These are phyloP conservation scores for Pseudoatta argentina DNA, from an alignment of 1,140 invertebrate species.

Conservation along the genomic window DNA sequence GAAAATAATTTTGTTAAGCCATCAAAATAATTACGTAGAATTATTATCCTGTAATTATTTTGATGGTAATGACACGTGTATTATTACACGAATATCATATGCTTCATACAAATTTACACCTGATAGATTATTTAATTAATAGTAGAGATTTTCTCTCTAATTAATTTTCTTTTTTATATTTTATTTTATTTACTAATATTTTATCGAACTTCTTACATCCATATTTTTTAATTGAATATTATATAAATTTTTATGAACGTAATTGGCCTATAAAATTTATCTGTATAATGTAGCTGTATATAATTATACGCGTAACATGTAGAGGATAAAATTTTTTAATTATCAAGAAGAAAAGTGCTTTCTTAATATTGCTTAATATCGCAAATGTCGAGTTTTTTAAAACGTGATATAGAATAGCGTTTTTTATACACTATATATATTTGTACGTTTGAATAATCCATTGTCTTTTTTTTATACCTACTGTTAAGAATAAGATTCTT, in stretches of 20 bases:
- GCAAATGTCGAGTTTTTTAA: neutral
- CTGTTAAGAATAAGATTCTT: too few species aligned
- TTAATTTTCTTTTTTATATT: neutral
- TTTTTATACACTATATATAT: neutral
- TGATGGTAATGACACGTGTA: neutral
- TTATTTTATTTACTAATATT: neutral
- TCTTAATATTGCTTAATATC: neutral
- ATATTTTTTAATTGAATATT: neutral
- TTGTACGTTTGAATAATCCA: neutral
- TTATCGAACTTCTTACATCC: neutral
- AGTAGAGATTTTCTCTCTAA: neutral
- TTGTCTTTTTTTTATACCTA: too few species aligned
- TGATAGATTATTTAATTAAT: neutral
- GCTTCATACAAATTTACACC: neutral
- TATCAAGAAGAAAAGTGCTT: neutral
- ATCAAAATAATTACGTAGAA: too few species aligned
- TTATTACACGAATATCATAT: neutral
- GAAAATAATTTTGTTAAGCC: too few species aligned
- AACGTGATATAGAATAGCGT: neutral
- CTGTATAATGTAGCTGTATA: neutral
- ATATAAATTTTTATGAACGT: neutral
- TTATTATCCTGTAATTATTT: too few species aligned
- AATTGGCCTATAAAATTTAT: neutral
- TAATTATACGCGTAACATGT: too few species aligned
- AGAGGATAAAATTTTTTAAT: neutral